phyloP scores from a whole-genome alignment of 2,113 vertebrate species.

The Phyllostomus discolor region DNA sequence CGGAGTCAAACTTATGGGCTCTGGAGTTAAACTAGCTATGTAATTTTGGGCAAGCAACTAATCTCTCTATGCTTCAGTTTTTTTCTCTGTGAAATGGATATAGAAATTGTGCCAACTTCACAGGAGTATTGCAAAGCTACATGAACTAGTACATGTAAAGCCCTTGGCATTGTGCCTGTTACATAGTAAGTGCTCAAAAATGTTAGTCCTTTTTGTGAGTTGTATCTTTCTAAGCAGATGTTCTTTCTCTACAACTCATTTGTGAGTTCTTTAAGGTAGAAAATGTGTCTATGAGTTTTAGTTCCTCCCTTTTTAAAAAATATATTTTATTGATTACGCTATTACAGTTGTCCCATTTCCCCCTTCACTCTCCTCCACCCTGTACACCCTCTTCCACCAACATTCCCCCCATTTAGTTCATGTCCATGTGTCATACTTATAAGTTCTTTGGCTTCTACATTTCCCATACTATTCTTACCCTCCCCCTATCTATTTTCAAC shows the following conservation, averaged over 20 bases:
- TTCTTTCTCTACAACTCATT: not conserved
- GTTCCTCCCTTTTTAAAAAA: not conserved
- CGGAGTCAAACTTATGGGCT: not conserved
- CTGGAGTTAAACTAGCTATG: not conserved
- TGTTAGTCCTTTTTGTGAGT: not conserved
- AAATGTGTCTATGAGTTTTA: not conserved
- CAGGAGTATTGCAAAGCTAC: not conserved
- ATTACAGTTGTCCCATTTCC: no score
- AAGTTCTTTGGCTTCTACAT: no score
- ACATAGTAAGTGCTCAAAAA: not conserved
- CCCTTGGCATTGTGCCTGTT: not conserved
- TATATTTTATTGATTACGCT: no score
- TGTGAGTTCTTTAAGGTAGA: not conserved
- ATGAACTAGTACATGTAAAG: not conserved
- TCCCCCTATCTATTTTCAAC: no score
- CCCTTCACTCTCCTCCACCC: no score
- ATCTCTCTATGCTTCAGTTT: not conserved
- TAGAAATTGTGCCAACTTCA: not conserved
- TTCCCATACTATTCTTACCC: no score
- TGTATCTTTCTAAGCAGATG: not conserved
- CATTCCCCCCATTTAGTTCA: no score
- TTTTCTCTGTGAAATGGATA: not conserved
- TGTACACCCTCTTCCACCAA: no score
- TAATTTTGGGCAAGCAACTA: not conserved
- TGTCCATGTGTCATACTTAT: no score